A percentile compares a stretch with the other conserved stretches of the same genome.
Evolutionary conservation across 2,888 invertebrate species (phyloP).

Genomic region (Ennomos erosarius): DNA sequence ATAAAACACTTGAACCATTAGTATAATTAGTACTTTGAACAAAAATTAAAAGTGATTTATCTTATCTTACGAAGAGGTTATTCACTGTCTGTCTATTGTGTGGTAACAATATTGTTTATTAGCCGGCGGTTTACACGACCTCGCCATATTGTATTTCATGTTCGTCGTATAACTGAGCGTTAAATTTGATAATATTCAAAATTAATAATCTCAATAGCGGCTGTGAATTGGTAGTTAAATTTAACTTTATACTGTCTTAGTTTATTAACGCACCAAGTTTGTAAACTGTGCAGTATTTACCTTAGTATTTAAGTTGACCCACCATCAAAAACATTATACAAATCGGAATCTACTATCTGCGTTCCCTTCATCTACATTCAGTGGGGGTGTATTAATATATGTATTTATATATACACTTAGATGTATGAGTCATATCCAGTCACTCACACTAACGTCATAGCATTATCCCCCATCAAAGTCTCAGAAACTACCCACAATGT

Average conservation of each 20-base stretch:
- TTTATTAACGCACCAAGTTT: conserved; percentile 45
- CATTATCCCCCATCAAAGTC: conserved; percentile 20
- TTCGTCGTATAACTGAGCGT: conserved; percentile 53
- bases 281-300: conserved; percentile 32
- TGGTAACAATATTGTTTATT: conserved; percentile 60
- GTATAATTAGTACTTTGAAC: too few relatives aligned
- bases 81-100: conserved; percentile 16
- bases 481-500: conserved; percentile 26
- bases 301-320: conserved; percentile 8
- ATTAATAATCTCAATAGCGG: conserved; percentile 58
- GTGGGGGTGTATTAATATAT: too few relatives aligned
- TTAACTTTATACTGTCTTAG: conserved; percentile 49
- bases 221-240: conserved; percentile 53
- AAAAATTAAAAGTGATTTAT: too few relatives aligned
- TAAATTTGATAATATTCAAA: conserved; percentile 56
- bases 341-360: too few relatives aligned
- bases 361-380: too few relatives aligned
- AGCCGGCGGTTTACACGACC: conserved; percentile 60
- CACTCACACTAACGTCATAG: not conserved
- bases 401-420: too few relatives aligned
- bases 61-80: too few relatives aligned
- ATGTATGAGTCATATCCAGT: not conserved
- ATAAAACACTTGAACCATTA: too few relatives aligned
- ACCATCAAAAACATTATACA: too few relatives aligned
- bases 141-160: conserved; percentile 63